Conservation (phyloP, 1,140 invertebrate genomes). For the Drosophila yakuba region DNA sequence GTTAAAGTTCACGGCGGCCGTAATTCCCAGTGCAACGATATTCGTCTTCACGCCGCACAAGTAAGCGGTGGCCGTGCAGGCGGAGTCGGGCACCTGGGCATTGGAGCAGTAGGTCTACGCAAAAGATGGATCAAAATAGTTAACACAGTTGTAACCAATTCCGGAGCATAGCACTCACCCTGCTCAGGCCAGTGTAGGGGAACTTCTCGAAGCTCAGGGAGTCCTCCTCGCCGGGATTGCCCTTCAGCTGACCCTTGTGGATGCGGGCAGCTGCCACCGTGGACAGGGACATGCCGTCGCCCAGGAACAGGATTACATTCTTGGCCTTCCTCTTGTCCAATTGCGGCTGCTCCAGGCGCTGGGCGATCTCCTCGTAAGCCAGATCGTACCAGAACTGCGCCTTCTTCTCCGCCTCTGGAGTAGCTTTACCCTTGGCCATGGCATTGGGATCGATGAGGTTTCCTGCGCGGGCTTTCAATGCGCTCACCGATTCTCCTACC, state of each 20-base stretch:
- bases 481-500: neutral
- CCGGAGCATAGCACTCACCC: constrained; percentile 67
- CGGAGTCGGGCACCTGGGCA: constrained; percentile 92
- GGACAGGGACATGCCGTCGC: constrained; percentile 91
- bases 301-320: constrained; percentile 91
- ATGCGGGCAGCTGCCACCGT: constrained; percentile 90
- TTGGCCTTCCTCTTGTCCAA: constrained; percentile 85
- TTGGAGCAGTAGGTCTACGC: constrained; percentile 88
- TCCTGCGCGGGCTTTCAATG: neutral
- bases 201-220: constrained; percentile 91
- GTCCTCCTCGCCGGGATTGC: constrained; percentile 88
- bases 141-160: too few relatives aligned
- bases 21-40: constrained; percentile 88
- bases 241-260: constrained; percentile 87
- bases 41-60: constrained; percentile 91
- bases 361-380: constrained; percentile 56
- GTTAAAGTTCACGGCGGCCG: constrained; percentile 86
- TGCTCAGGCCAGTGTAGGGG: constrained; percentile 89
- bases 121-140: neutral
- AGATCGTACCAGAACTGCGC: constrained; percentile 69
- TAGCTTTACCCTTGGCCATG: constrained; percentile 23
- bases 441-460: constrained; percentile 32
- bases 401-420: constrained; percentile 58
- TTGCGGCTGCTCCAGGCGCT: constrained; percentile 32
- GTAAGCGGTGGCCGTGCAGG: constrained; percentile 90